A percentile compares a stretch with the other conserved stretches of the same genome.
These are phyloP conservation scores for Spea hammondii DNA, from an alignment of 2,797 vertebrate species.

Conservation along the genomic window DNA sequence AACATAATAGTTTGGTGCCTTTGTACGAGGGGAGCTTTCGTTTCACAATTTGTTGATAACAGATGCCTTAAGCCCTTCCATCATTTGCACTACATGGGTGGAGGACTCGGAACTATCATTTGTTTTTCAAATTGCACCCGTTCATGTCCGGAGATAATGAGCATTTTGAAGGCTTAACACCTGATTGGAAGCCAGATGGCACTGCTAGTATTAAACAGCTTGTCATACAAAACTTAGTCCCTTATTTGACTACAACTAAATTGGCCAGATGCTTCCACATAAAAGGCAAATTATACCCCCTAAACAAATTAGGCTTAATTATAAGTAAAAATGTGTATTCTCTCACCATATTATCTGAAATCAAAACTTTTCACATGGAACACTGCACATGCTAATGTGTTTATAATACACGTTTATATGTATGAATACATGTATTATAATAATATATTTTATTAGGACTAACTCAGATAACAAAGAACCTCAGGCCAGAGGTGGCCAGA, in stretches of 20 bases:
- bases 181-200: conserved; percentile 49
- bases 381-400: too few relatives aligned
- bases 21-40: conserved; percentile 18
- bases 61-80: conserved; percentile 35
- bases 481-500: too few relatives aligned
- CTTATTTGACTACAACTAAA: conserved; percentile 44
- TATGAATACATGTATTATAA: too few relatives aligned
- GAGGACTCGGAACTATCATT: conserved; percentile 35
- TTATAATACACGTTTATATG: too few relatives aligned
- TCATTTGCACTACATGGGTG: conserved; percentile 19
- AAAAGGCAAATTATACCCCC: background rate
- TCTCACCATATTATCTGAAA: background rate
- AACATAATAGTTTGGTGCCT: conserved; percentile 4
- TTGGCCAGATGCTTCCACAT: conserved; percentile 39
- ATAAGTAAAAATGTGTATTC: background rate
- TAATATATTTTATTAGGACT: too few relatives aligned
- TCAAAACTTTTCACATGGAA: too few relatives aligned
- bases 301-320: background rate
- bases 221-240: conserved; percentile 9
- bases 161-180: conserved; percentile 41
- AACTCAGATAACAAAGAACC: too few relatives aligned
- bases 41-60: conserved; percentile 32
- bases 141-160: conserved; percentile 48
- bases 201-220: conserved; percentile 27
- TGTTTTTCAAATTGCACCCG: conserved; percentile 49